These are phyloP conservation scores for Lamprotornis superbus DNA, from an alignment of 2,113 vertebrate species.

Conservation along the genomic window DNA sequence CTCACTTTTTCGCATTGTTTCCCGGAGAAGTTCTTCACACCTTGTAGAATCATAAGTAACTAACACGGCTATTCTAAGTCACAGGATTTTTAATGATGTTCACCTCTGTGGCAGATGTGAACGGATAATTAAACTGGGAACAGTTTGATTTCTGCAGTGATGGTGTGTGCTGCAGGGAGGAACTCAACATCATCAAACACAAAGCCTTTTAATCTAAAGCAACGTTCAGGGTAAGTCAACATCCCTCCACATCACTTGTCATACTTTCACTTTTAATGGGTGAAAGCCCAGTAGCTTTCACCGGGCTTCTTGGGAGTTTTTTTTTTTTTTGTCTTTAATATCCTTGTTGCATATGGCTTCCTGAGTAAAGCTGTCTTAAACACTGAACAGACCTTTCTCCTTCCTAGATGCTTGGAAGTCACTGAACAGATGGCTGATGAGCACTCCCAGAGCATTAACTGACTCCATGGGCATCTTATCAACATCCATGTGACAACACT, in stretches of 20 bases:
- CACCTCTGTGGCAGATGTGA: neutral
- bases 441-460: neutral
- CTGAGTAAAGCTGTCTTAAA: neutral
- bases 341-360: neutral
- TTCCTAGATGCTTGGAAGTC: neutral
- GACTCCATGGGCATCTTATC: neutral
- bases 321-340: neutral
- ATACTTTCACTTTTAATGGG: neutral
- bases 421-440: slow-evolving; percentile 49
- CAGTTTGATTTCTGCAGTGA: neutral
- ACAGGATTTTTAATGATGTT: neutral
- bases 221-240: neutral
- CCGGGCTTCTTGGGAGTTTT: neutral
- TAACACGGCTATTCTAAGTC: neutral
- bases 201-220: neutral
- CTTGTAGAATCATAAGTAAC: neutral
- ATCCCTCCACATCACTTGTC: neutral
- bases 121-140: neutral
- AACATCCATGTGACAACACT: neutral
- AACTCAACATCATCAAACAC: neutral
- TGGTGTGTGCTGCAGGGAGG: fast-evolving
- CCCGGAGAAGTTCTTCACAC: neutral
- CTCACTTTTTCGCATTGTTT: neutral
- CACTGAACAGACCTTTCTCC: neutral
- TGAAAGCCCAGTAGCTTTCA: neutral